Percentiles rank a stretch among this genome's conserved stretches.
Evolutionary conservation across 2,888 invertebrate species (phyloP).

Genomic region (Siphlonurus alternatus): DNA sequence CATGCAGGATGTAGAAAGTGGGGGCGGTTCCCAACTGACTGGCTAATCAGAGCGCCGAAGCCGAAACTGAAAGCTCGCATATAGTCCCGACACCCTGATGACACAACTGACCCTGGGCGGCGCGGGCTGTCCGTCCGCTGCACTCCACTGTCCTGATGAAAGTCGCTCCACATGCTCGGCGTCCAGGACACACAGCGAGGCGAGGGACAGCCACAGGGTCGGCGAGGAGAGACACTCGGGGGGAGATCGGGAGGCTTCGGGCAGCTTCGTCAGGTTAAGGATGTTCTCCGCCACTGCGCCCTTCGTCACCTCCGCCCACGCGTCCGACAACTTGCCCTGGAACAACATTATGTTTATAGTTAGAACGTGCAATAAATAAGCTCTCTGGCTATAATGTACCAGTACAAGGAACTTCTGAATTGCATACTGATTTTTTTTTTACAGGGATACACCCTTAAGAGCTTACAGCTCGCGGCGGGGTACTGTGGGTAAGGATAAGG

Average conservation of each 20-base stretch:
- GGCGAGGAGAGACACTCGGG: constrained; percentile 66
- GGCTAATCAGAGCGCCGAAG: not conserved
- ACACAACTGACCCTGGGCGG: constrained; percentile 22
- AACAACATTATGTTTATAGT: constrained; percentile 15
- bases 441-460: no score
- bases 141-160: constrained; percentile 64
- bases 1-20: not conserved
- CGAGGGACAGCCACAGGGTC: constrained; percentile 80
- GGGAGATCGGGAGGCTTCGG: constrained; percentile 54
- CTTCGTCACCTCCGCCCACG: constrained; percentile 77
- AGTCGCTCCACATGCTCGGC: constrained; percentile 74
- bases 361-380: not conserved
- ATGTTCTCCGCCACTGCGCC: constrained; percentile 77
- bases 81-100: no score
- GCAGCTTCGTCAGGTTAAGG: constrained; percentile 60
- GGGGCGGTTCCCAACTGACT: not conserved
- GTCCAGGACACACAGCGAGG: constrained; percentile 83
- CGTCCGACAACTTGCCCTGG: constrained; percentile 68
- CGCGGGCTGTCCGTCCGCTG: constrained; percentile 33
- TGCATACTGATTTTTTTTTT: no score
- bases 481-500: no score
- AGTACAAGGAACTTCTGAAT: no score
- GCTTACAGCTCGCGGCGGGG: no score
- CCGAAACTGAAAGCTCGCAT: not conserved
- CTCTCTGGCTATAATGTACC: no score